These are phyloP conservation scores for Nannospalax galili DNA, from an alignment of 2,113 vertebrate species.

Conservation along the genomic window DNA sequence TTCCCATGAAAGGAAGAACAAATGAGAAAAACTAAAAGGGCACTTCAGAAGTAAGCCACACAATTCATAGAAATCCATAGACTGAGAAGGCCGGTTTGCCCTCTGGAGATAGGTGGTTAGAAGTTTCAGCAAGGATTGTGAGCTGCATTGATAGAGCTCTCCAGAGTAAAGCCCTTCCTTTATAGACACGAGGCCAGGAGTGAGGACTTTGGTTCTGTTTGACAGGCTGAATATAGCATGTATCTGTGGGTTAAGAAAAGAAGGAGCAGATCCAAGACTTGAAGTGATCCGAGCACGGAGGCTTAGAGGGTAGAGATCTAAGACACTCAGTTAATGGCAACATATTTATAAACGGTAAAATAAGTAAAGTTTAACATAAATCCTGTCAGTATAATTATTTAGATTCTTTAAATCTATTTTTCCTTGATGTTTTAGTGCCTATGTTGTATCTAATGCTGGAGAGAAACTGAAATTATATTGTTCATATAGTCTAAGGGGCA, in stretches of 20 bases:
- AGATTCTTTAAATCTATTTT: not conserved
- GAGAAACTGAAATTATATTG: constrained; percentile 30
- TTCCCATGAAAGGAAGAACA: constrained; percentile 71
- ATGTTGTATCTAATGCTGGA: not conserved
- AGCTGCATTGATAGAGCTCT: not conserved
- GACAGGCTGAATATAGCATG: not conserved
- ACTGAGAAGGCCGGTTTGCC: not conserved
- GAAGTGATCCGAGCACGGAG: not conserved
- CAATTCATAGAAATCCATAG: constrained; percentile 12
- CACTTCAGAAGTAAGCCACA: constrained; percentile 49
- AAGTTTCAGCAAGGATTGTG: constrained; percentile 2
- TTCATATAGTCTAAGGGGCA: not conserved
- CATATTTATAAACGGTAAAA: not conserved
- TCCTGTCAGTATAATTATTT: not conserved
- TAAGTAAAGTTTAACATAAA: constrained; percentile 26
- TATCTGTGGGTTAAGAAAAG: not conserved
- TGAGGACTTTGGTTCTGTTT: not conserved
- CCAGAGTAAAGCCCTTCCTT: not conserved
- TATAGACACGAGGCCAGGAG: not conserved
- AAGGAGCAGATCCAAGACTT: not conserved
- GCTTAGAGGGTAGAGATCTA: not conserved
- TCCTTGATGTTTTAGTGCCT: not conserved
- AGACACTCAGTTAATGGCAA: not conserved
- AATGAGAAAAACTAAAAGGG: constrained; percentile 65
- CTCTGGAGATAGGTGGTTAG: constrained; percentile 20